Base-by-base conservation (phyloP, 1,140 invertebrate species). In the Philopotamus ludificatus region DNA sequence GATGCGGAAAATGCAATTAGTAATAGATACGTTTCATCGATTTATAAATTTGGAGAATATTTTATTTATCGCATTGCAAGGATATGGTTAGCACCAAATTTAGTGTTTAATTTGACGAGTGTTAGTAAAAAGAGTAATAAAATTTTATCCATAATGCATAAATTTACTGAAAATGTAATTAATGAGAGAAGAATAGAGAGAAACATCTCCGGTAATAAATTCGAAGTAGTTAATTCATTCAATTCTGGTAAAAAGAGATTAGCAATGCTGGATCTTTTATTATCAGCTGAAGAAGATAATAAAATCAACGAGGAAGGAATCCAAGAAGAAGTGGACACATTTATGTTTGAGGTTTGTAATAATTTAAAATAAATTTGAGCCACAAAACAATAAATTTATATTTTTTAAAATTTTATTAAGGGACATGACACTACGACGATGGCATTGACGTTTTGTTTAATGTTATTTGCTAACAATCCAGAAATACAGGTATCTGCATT, bases 251-350 rank as follows among this genome's bases (percentile, higher is more conserved):
- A 73, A 65, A 67, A 59, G 23, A 61, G 65, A 22, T 61, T 71
- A 41, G 74, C 74, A 15, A 74, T 76, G 73, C 58, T 77, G 20
- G 76, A 77, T 67, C 57, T 77, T 15, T 64, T 93, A 3, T 76
- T 93, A 3, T 78, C 84, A 69, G 79, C 81, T 22, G 82, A 84
- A 61, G 75, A 79, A 41, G 74, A 80, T 49, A 77, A 82, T 23
- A 80, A 76, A 34, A 80, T 85, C 39, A 84, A 76, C 42, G 80
- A 89, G 67, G 61, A 78, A 20, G 89, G 90, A 61, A 90, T 94
- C 41, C 81, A 85, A 66, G 90, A 93, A 73, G 91, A 93, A 82
- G 89, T 92, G 2, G 89, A 92, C 73, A 92, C 89, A 0, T 93
- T 92, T 72, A 87, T 90, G 82, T 91, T 92, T 77, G 88, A 87